Evolutionary conservation across 2,797 vertebrate genomes (phyloP).

Genomic region (Acanthiza pusilla): DNA sequence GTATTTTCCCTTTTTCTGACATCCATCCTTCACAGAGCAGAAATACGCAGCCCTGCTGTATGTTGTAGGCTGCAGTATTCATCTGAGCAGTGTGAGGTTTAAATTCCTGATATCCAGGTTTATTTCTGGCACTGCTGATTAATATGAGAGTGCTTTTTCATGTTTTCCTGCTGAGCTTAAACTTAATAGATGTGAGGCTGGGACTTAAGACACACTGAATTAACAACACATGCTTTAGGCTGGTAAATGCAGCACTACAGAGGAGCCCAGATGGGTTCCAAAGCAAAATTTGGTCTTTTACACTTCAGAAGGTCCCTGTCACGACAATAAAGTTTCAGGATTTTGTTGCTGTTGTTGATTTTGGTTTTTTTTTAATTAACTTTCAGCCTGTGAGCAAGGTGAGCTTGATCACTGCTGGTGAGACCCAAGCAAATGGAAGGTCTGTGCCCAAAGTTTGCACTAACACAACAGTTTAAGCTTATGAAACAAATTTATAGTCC

Average conservation of each 20-base stretch:
- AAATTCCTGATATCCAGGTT: conserved; percentile 31
- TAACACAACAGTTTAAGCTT: conserved; percentile 29
- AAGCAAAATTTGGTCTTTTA: not conserved
- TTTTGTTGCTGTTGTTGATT: not conserved
- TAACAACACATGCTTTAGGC: conserved; percentile 17
- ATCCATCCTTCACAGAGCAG: not conserved
- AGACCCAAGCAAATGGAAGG: conserved; percentile 32
- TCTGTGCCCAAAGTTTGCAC: conserved; percentile 44
- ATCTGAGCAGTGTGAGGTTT: conserved; percentile 24
- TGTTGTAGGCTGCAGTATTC: conserved; percentile 47
- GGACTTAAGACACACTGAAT: conserved; percentile 16
- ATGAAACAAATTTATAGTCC: conserved; percentile 58
- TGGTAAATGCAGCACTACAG: conserved; percentile 25
- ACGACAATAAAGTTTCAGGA: not conserved
- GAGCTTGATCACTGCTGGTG: not conserved
- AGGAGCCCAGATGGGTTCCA: not conserved
- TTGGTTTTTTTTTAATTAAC: not conserved
- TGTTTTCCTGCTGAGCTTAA: conserved; percentile 23
- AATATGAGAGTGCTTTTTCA: conserved; percentile 38
- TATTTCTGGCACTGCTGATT: conserved; percentile 29
- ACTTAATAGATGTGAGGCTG: conserved; percentile 15
- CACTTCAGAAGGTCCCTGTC: conserved; percentile 29
- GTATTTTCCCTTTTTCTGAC: not conserved
- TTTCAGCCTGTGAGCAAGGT: conserved; percentile 19
- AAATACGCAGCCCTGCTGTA: not conserved